Evolutionary conservation across 1,140 invertebrate genomes (phyloP).

Genomic region (Pseudomyrmex sp.): DNA sequence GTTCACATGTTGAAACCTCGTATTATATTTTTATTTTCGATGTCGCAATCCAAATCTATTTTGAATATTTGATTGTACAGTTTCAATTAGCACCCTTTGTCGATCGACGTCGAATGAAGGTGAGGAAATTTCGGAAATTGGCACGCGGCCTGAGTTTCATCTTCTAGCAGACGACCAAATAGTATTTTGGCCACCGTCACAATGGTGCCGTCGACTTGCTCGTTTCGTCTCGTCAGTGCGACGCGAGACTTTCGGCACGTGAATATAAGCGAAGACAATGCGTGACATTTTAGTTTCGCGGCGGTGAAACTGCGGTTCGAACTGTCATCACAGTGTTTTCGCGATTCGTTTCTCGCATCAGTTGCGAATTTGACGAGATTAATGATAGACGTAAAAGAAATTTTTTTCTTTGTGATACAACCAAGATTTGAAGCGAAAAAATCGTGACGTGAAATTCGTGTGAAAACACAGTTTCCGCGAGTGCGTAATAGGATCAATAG

Average conservation of each 20-base stretch:
- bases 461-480: no score
- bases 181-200: constrained; percentile 69
- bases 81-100: neutral
- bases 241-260: constrained; percentile 60
- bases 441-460: no score
- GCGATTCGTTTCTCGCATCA: neutral
- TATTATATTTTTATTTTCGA: neutral
- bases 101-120: constrained; percentile 2
- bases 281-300: constrained; percentile 18
- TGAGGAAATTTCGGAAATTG: constrained; percentile 47
- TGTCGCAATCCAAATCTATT: neutral
- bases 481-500: no score
- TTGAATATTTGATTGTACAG: neutral
- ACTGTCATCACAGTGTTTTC: constrained; percentile 17
- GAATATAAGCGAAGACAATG: constrained; percentile 70
- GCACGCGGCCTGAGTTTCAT: constrained; percentile 55
- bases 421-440: no score
- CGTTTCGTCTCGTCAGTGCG: constrained; percentile 27
- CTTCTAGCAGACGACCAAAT: constrained; percentile 32
- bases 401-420: no score
- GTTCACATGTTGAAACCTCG: no score
- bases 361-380: constrained; percentile 5
- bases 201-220: constrained; percentile 43
- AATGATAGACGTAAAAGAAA: neutral
- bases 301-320: constrained; percentile 25